Conservation (phyloP, 2,113 vertebrate species). For the Myocastor coypus region DNA sequence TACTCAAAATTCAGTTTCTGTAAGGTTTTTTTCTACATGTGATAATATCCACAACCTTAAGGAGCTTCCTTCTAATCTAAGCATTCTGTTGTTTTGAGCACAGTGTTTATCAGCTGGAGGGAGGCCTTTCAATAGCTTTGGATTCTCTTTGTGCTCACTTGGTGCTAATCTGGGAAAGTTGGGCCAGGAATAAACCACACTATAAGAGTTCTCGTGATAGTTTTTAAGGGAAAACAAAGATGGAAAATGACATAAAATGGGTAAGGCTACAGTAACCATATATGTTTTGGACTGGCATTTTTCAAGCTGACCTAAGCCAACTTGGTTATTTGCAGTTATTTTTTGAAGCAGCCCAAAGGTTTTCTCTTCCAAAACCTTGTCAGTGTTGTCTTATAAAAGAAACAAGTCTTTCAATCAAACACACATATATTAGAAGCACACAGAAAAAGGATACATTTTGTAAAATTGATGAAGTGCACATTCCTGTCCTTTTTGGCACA, state of each 20-base stretch:
- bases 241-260: not conserved
- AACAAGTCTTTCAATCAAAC: not conserved
- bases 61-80: not conserved
- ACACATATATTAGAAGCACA: not conserved
- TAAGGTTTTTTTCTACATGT: not conserved
- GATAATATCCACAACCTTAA: not conserved
- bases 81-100: not conserved
- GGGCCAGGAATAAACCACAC: not conserved
- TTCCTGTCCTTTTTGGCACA: not conserved
- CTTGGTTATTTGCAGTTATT: not conserved
- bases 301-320: not conserved
- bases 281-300: not conserved
- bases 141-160: not conserved
- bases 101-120: not conserved
- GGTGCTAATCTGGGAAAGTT: not conserved
- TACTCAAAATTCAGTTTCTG: not conserved
- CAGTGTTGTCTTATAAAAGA: not conserved
- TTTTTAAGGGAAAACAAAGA: not conserved
- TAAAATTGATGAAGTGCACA: not conserved
- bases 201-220: not conserved
- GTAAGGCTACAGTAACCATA: not conserved
- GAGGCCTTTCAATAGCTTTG: not conserved
- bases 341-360: not conserved
- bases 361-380: not conserved
- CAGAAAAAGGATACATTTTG: not conserved